phyloP scores from a whole-genome alignment of 2,888 invertebrate genomes.

The Timema cristinae region DNA sequence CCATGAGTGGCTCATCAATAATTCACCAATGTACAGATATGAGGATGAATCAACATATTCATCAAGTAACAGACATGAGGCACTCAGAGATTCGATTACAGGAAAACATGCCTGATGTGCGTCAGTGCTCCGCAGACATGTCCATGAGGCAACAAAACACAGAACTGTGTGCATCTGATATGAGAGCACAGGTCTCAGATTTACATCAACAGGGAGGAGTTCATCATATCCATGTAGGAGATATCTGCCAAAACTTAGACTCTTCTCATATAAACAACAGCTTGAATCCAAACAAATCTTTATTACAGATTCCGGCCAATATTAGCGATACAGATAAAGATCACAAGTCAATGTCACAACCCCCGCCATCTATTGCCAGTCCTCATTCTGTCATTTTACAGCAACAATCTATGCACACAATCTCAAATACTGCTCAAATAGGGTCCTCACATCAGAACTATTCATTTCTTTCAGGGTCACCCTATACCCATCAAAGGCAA shows the following conservation, averaged over 20 bases:
- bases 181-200: no score
- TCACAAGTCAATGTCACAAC: neutral
- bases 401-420: conserved; percentile 16
- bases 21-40: conserved; percentile 4
- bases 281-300: no score
- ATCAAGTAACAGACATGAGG: neutral
- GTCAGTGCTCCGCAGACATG: conserved; percentile 14
- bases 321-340: conserved; percentile 19
- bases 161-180: neutral
- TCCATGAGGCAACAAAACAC: neutral
- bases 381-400: conserved; percentile 17
- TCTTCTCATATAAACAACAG: no score
- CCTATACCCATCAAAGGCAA: conserved; percentile 42
- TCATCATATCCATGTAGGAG: no score
- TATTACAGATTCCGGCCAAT: no score
- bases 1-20: neutral
- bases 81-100: neutral
- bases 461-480: conserved; percentile 56
- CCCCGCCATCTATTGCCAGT: conserved; percentile 16
- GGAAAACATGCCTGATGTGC: conserved; percentile 11
- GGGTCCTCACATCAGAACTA: conserved; percentile 44
- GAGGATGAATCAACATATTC: no score
- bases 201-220: no score
- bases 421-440: conserved; percentile 14
- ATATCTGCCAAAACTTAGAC: no score